A percentile compares a stretch with the other conserved stretches of the same genome.
Conservation (phyloP, 2,113 vertebrate genomes). For the Caracal caracal region DNA sequence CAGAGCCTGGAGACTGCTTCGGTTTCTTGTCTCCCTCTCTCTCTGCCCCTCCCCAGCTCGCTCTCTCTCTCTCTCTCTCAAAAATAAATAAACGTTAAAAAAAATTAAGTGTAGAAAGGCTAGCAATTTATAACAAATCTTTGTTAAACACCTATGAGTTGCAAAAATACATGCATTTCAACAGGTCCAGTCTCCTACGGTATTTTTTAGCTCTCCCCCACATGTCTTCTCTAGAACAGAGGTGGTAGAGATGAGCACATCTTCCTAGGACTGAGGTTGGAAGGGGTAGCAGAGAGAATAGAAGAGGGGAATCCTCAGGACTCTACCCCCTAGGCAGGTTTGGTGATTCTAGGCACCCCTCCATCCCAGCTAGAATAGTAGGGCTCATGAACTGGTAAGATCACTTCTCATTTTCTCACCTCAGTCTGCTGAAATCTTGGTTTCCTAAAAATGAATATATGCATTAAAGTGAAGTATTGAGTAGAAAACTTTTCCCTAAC, state of each 20-base stretch:
- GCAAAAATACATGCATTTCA: neutral
- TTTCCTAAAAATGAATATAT: neutral
- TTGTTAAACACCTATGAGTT: neutral
- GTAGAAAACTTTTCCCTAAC: neutral
- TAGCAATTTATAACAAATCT: neutral
- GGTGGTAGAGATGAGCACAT: neutral
- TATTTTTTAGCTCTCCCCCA: neutral
- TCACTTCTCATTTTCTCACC: neutral
- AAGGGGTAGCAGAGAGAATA: neutral
- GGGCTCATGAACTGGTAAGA: neutral
- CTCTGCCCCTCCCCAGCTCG: no score
- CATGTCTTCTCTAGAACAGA: neutral
- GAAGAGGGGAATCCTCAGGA: neutral
- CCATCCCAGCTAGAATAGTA: neutral
- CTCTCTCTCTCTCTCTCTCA: no score
- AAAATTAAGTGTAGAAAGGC: neutral
- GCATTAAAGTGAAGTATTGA: neutral
- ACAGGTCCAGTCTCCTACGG: neutral
- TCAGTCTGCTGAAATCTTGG: neutral
- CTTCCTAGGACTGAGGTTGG: neutral
- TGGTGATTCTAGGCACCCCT: neutral
- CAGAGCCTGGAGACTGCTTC: no score
- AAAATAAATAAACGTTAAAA: no score
- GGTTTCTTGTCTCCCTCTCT: no score
- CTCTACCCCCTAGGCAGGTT: no score